These are phyloP conservation scores for Hemiscyllium ocellatum DNA, from an alignment of 2,113 vertebrate genomes.

Conservation along the genomic window DNA sequence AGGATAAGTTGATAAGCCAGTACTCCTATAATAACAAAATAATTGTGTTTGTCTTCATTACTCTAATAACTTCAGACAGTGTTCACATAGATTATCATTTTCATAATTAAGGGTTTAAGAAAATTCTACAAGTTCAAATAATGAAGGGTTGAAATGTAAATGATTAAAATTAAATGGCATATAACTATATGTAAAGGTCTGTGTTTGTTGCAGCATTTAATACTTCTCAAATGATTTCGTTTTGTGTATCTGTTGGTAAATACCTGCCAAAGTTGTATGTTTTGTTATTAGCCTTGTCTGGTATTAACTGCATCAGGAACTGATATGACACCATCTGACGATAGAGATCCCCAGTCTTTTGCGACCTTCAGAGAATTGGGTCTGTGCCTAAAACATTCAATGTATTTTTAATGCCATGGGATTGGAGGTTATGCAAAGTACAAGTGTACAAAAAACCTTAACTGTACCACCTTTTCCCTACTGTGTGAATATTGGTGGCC, in stretches of 20 bases:
- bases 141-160: background rate
- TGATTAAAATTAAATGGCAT: background rate
- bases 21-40: background rate
- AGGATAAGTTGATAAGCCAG: background rate
- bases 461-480: background rate
- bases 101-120: background rate
- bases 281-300: background rate
- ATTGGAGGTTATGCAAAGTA: background rate
- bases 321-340: background rate
- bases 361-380: conserved; percentile 16
- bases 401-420: background rate
- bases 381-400: background rate
- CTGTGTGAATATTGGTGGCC: background rate
- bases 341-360: conserved; percentile 4
- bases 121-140: background rate
- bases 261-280: background rate
- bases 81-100: background rate
- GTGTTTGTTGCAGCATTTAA: background rate
- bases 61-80: background rate
- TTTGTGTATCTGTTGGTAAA: background rate
- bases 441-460: background rate
- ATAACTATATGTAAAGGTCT: background rate
- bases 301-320: background rate
- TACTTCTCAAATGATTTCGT: background rate
- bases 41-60: background rate